Evolutionary conservation across 2,113 vertebrate species (phyloP), one percentile per base, ranked within the genome.

Genomic region (Pitta sordida): DNA sequence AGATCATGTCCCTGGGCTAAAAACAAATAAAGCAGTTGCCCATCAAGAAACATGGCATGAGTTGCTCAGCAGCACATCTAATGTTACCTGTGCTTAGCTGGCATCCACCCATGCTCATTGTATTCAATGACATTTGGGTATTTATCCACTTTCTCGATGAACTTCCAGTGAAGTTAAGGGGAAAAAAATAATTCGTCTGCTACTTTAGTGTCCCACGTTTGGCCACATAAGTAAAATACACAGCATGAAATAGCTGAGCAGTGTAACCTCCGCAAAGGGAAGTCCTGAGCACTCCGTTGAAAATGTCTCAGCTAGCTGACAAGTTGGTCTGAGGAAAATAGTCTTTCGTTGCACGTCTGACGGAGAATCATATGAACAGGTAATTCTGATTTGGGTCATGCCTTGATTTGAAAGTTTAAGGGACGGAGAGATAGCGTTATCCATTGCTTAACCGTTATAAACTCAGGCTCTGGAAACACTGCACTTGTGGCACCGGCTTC

Each of bases 391-490:
- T 63, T 8, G 13, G 1, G 4, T 27, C 16, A 0, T 5, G 3
- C 5, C 37, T 56, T 26, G 13, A 17, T 44, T 39, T 41, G 65
- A 20, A 39, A 58, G 43, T 5, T 3, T 15, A 22, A n/a, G 2
- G 17, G 15, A 5, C 20, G 49, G 23, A 19, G n/a, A 43, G 36
- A 1, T 12, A 17, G 34, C 10, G 3, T 14, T 26, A 29, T 5
- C 26, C 44, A 2, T 17, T 7, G 17, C 27, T 23, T 23, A 6
- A 8, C 3, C 13, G 0, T 7, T 5, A 0, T 1, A 8, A 17
- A 10, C 34, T 39, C 15, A 2, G 46, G 17, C 19, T 2, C 3
- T 24, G 58, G 3, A 5, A 71, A 16, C 44, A 9, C 49, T 3
- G 43, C 4, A 1, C 15, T 13, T 5, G 19, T 22, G 24, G 10